These are phyloP conservation scores for Excalfactoria chinensis DNA, from an alignment of 2,113 vertebrate genomes.

Conservation along the genomic window DNA sequence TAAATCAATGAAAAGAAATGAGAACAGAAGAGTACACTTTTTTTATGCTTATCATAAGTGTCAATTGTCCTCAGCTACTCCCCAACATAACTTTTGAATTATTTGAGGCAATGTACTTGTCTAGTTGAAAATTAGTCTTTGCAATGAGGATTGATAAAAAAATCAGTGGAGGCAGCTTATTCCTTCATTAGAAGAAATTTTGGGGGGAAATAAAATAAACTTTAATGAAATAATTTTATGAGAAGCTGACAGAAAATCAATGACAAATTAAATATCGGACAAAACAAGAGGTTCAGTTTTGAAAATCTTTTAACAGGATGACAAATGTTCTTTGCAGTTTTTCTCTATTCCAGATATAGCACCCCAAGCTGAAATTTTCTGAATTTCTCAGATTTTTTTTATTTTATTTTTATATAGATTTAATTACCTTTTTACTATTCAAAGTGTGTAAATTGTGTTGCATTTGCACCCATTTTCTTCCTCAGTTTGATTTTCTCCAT, in stretches of 20 bases:
- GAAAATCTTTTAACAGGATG: background rate
- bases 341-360: background rate
- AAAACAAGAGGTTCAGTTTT: background rate
- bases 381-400: background rate
- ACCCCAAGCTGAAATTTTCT: background rate
- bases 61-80: background rate
- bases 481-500: background rate
- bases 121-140: background rate
- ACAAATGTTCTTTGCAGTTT: background rate
- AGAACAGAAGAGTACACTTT: background rate
- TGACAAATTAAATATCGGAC: background rate
- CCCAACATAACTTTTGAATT: background rate
- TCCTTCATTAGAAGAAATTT: background rate
- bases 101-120: background rate
- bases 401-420: background rate
- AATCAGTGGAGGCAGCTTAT: background rate
- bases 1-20: background rate
- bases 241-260: background rate
- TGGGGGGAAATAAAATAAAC: too few species aligned
- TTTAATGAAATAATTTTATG: background rate
- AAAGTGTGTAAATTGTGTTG: background rate
- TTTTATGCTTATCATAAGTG: background rate
- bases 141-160: background rate
- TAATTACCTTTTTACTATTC: background rate
- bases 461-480: background rate